Base-by-base conservation (phyloP, 92 coral and sea anemone species). In the Parazoanthus darwini region DNA sequence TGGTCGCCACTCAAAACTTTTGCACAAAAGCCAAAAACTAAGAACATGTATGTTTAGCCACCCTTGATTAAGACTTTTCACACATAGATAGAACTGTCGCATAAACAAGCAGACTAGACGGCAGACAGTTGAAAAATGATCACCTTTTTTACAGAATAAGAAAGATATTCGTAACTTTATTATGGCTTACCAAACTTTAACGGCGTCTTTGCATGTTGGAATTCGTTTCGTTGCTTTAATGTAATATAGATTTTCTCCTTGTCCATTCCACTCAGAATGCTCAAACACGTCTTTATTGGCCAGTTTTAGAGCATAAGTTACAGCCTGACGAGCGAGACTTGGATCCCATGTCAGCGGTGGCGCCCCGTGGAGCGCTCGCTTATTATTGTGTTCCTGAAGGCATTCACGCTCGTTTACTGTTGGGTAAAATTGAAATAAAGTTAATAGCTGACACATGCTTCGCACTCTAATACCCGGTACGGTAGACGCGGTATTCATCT, bases 331-430 rank as follows among this genome's bases (percentile, higher is more conserved):
- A 68, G 86, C 86, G 77, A 82, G 86, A 67, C 86, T 68, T 75
- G 78, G 86, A 82, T 82, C 86, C 86, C 86, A 82, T 37, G 59
- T 42, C 78, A 82, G 86, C 78, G 78, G 86, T 82, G 9, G 73
- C 6, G 86, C 86, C n/a, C 77, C 59, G 51, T 82, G 86, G 59
- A 68, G 77, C 18, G 86, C 86, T 66, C 86, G 72, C 50, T 68
- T 68, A 37, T 14, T 71, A 50, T 82, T 82, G 15, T 82, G 86
- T 37, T 68, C 86, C 9, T 73, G 59, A n/a, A 82, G 86, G 10
- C 86, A 82, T 43, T 82, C 86, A 0, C 77, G 77, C 77, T n/a
- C 42, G 15, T 82, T 82, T 18, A 82, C 86, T 94, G 36, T 74
- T 11, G n/a, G 42, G 25, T n/a, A 66, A 14, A 54, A 14, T 54